Conservation (phyloP, 2,888 invertebrate genomes). For the Dorcus parallelipipedus region DNA sequence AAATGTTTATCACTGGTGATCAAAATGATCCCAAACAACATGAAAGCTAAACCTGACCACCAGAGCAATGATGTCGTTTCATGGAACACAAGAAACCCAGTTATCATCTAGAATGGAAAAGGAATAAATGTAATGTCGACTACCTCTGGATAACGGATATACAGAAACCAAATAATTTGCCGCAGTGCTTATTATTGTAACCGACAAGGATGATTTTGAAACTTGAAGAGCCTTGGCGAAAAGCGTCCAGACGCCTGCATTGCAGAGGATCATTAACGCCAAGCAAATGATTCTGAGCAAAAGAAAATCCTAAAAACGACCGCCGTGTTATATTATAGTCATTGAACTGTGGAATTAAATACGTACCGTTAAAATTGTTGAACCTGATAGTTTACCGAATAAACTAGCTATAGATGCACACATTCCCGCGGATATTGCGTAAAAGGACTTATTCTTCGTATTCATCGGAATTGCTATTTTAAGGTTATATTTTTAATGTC, state of each 20-base stretch:
- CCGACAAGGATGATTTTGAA: conserved; percentile 57
- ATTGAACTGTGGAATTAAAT: neutral
- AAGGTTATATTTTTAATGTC: too few relatives aligned
- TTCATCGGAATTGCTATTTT: neutral
- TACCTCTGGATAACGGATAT: conserved; percentile 25
- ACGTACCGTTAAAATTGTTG: conserved; percentile 40
- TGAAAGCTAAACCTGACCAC: conserved; percentile 69
- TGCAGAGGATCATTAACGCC: conserved; percentile 56
- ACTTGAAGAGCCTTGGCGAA: conserved; percentile 62
- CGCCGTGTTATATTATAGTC: neutral
- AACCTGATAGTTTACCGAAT: conserved; percentile 63
- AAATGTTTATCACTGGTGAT: conserved; percentile 48
- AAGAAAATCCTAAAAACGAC: conserved; percentile 24
- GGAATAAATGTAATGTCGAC: neutral
- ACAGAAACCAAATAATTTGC: conserved; percentile 65
- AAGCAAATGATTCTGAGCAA: conserved; percentile 45
- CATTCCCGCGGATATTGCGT: conserved; percentile 58
- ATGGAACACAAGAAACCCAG: conserved; percentile 66
- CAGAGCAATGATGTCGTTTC: conserved; percentile 67
- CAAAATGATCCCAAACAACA: conserved; percentile 66
- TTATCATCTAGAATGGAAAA: conserved; percentile 60
- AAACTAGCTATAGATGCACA: conserved; percentile 63
- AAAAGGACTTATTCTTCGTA: conserved; percentile 28
- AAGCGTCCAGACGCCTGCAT: conserved; percentile 60
- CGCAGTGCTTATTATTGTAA: conserved; percentile 62